Conservation (phyloP, 2,113 vertebrate genomes). For the Malurus elegans region DNA sequence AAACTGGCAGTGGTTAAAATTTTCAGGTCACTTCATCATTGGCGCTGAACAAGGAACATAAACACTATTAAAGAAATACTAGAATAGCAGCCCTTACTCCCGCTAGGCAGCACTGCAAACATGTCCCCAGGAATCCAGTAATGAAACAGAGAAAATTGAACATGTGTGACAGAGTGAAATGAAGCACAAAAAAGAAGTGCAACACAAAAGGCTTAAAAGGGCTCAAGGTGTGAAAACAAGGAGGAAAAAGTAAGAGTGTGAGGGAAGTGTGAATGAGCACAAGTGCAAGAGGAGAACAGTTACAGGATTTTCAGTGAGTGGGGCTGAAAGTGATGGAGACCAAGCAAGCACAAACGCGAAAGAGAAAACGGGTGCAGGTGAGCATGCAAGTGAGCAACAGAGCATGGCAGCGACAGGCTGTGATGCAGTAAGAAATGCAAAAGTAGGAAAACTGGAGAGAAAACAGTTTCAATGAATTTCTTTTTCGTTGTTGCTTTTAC, state of each 20-base stretch:
- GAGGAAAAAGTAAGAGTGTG: neutral
- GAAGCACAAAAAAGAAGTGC: neutral
- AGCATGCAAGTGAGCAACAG: neutral
- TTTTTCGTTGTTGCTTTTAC: neutral
- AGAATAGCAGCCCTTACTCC: neutral
- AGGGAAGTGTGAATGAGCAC: neutral
- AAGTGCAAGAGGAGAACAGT: neutral
- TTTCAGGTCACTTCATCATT: neutral
- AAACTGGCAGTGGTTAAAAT: neutral
- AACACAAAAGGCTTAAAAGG: neutral
- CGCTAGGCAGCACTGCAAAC: neutral
- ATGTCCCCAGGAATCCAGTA: neutral
- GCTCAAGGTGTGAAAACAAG: neutral
- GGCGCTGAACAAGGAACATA: neutral
- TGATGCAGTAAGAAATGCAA: neutral
- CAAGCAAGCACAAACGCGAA: neutral
- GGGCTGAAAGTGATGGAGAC: neutral
- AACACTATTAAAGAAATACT: neutral
- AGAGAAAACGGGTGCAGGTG: neutral
- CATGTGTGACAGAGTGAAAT: neutral
- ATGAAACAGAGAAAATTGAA: constrained; percentile 32
- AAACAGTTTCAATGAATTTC: neutral
- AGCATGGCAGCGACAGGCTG: neutral
- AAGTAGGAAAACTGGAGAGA: neutral
- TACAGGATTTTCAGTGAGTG: neutral